Conservation (phyloP, 2,797 vertebrate species). For the Bradypodion pumilum region DNA sequence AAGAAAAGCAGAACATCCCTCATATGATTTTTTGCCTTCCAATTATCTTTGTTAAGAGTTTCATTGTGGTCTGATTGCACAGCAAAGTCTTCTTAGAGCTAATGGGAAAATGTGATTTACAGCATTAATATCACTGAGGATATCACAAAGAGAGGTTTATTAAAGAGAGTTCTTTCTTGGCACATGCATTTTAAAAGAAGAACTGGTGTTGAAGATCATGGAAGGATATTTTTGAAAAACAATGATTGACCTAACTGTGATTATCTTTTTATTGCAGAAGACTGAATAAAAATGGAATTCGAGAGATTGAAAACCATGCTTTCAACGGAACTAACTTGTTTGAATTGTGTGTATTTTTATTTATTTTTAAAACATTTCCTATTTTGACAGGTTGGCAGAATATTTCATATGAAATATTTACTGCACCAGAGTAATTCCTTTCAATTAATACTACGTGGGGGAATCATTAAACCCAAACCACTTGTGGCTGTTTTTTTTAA, state of each 20-base stretch:
- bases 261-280: slow-evolving; percentile 72
- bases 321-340: slow-evolving; percentile 82
- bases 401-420: slow-evolving; percentile 50
- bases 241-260: slow-evolving; percentile 41
- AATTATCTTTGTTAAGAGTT: background rate
- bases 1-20: background rate
- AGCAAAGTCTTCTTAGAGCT: background rate
- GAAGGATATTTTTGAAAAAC: slow-evolving; percentile 34
- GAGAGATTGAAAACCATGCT: slow-evolving; percentile 77
- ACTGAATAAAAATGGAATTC: slow-evolving; percentile 82
- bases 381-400: slow-evolving; percentile 43
- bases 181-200: background rate
- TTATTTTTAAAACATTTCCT: slow-evolving; percentile 22
- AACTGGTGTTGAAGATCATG: background rate
- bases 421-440: slow-evolving; percentile 31
- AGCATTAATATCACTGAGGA: background rate
- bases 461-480: no score
- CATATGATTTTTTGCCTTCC: no score
- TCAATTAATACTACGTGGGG: background rate
- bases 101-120: background rate
- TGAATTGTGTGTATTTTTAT: slow-evolving; percentile 80
- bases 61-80: background rate
- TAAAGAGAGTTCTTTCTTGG: background rate
- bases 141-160: background rate
- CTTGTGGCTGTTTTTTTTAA: background rate